Base-by-base conservation (phyloP, 2,888 invertebrate genomes). In the Drosophila vallismaia region DNA sequence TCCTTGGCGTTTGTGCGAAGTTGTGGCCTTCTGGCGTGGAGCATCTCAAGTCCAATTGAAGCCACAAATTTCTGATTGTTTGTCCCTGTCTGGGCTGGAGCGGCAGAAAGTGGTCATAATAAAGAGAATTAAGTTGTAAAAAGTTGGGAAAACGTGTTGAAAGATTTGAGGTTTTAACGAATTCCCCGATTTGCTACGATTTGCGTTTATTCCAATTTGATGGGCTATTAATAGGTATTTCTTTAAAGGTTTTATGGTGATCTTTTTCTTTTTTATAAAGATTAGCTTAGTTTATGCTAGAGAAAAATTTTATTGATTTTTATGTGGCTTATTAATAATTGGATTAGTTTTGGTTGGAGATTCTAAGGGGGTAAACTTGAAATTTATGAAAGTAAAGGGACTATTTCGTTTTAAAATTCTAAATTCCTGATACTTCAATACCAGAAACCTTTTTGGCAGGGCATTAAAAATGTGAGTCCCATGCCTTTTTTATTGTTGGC, bases 101-200 rank as follows among this genome's bases (percentile, higher is more conserved):
- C 19, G 12, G 38, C 40, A n/a, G 38, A 29, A 26, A 60, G 51
- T 48, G 55, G 68, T 62, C 73, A 87, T 72, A 75, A 77, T 42
- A 62, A 75, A 80, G 71, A 45, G 58, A 70, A 84, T 84, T 77
- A 79, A 86, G 83, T 86, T 84, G 88, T 87, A 77, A 84, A 86
- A 71, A 72, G 76, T 63, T 49, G 68, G 63, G 24, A 72, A 83
- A 86, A 77, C 81, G 80, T 88, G 88, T 77, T 77, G 86, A 82
- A 77, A 74, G 79, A 62, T 56, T 75, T 59, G 31, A 46, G 69
- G 68, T 59, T 63, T 57, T 45, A 72, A 33, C 73, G 75, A 82
- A 77, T 53, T 67, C 44, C 42, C 31, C 51, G 63, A 42, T 70
- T 66, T 64, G 66, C 74, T 66, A 57, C 67, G 38, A 63, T 52